Base-by-base conservation (phyloP, 2,888 invertebrate species). In the Apodemia duryi region DNA sequence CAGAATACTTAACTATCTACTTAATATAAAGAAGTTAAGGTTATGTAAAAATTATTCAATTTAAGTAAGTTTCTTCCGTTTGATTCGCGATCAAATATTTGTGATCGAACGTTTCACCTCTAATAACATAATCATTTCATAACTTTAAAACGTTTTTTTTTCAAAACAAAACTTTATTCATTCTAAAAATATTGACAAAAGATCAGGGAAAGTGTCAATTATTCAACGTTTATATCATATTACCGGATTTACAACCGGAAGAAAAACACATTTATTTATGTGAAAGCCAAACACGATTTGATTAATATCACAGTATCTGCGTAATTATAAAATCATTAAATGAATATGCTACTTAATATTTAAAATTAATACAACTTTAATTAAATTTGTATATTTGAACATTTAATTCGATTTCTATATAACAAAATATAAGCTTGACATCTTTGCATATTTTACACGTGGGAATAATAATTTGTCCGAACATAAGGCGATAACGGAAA, bases 401-500 rank as follows among this genome's bases (percentile, higher is more conserved):
- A 52, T 51, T 21, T 1, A 28, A 54, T 54, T 21, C 29, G 54
- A 29, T 57, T 32, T 10, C 13, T 29, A 29, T 29, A 57, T 28
- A 1, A 57, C 28, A 32, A 13, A 11, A 29, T 13, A 57, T 29
- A 32, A 28, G 49, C n/a, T 57, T 57, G 29, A 57, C 57, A 57
- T 32, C 11, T 32, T 57, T 57, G 57, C 57, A 57, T 57, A 57
- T 29, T 57, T 57, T 57, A 57, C 2, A 61, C 41, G 65, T 65
- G 65, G 32, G 61, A 65, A 65, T 29, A 41, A 35, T 32, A 51
- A 60, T 49, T 61, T 41, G 41, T 63, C 49, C 32, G 49, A 49
- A 35, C 13, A 35, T 63, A 51, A 51, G 35, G 32, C 32, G 35
- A 60, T 60, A 65, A 51, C 65, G 61, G 65, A 65, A 65, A 29